Evolutionary conservation across 1,140 invertebrate species (phyloP), one percentile per base, ranked within the genome.

Genomic region (Eueides isabella): DNA sequence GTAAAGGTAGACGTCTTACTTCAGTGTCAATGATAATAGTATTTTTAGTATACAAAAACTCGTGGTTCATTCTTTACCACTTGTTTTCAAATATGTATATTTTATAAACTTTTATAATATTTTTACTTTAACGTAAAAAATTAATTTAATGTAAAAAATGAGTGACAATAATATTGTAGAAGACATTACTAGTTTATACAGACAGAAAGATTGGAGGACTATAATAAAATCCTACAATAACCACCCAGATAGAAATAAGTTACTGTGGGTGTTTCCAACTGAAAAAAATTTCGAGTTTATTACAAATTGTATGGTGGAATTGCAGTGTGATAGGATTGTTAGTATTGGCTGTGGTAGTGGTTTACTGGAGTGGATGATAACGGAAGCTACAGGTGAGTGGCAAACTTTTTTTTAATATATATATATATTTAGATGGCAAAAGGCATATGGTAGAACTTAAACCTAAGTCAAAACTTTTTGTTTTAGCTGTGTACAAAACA

Each of bases 291-390:
- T 94, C 61, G 28, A 64, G 12, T 93, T 93, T 76, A 69, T 94
- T 3, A 72, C 76, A 33, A 48, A 78, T 2, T 80, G 78, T 68
- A 71, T 94, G 70, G 62, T 63, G 44, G 74, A 84, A 14, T 75
- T 87, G 2, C 61, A 76, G 1, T 88, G 90, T 78, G 75, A 84
- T 41, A 71, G 71, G 12, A 80, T 94, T 23, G 62, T 94, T 26
- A 94, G 93, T 69, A 77, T 94, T 16, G 93, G 93, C 1, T 94
- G 93, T 73, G 93, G 93, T 5, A 90, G 87, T 66, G 93, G 93
- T 5, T 69, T 94, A 5, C 76, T 94, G 30, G 93, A 94, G 76
- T 94, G 93, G 92, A 92, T 94, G 73, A 85, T 94, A 19, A 82
- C 62, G 1, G 79, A 90, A 82, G 85, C 90, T 38, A 91, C 89